Evolutionary conservation across 2,888 invertebrate species (phyloP).

Genomic region (Actias luna): DNA sequence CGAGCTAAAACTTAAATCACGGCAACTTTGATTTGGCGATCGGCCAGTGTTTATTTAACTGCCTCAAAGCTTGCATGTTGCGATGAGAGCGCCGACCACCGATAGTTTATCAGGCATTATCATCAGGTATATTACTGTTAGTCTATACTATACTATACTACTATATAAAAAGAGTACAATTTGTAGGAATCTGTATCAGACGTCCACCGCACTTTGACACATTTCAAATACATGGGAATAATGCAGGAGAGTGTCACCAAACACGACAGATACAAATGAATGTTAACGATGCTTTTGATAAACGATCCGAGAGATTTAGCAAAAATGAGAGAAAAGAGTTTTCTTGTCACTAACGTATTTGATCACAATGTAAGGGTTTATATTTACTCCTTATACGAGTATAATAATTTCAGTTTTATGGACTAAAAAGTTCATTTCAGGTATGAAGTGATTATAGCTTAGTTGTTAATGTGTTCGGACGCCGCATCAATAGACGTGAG

Average conservation of each 20-base stretch:
- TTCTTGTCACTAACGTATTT: slow-evolving; percentile 9
- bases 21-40: too few relatives aligned
- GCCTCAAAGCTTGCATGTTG: too few relatives aligned
- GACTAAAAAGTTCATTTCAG: too few relatives aligned
- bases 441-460: too few relatives aligned
- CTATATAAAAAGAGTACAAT: too few relatives aligned
- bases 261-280: slow-evolving; percentile 40
- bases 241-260: slow-evolving; percentile 30
- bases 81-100: too few relatives aligned
- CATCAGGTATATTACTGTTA: too few relatives aligned
- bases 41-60: too few relatives aligned
- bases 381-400: not conserved
- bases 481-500: too few relatives aligned
- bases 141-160: not conserved
- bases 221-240: slow-evolving; percentile 25
- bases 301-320: slow-evolving; percentile 29
- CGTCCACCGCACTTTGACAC: slow-evolving; percentile 11
- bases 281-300: slow-evolving; percentile 34
- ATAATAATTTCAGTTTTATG: not conserved
- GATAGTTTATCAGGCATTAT: too few relatives aligned
- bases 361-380: not conserved
- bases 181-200: not conserved
- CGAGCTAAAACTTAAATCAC: too few relatives aligned
- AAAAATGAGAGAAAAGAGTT: slow-evolving; percentile 17
- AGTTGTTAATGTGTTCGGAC: too few relatives aligned